Percentiles rank a stretch among this genome's conserved stretches.
Conservation (phyloP, 2,113 vertebrate species). For the Callospermophilus lateralis region DNA sequence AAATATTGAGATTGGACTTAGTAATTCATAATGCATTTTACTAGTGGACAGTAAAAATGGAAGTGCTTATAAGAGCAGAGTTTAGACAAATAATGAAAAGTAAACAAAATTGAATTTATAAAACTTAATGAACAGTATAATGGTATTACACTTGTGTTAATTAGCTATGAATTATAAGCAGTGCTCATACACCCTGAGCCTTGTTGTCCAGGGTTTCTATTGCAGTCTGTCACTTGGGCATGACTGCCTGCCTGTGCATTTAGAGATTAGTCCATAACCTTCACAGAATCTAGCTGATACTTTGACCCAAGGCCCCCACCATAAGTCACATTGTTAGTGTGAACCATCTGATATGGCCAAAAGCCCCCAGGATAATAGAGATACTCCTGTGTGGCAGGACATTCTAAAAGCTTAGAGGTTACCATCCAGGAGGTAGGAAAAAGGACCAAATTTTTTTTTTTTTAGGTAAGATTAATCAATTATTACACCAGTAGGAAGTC, state of each 20-base stretch:
- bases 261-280: not conserved
- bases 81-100: not conserved
- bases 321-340: not conserved
- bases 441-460: not conserved
- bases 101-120: not conserved
- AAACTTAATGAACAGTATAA: not conserved
- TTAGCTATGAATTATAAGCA: not conserved
- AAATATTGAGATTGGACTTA: not conserved
- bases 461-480: not conserved
- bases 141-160: not conserved
- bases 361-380: not conserved
- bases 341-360: not conserved
- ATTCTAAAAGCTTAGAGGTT: not conserved
- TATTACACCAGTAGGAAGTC: not conserved
- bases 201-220: not conserved
- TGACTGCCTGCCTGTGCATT: not conserved
- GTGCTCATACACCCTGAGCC: not conserved
- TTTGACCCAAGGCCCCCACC: not conserved
- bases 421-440: not conserved
- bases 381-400: not conserved
- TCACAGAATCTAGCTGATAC: not conserved
- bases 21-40: not conserved
- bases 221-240: not conserved
- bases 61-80: not conserved
- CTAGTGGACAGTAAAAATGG: not conserved